phyloP scores from a whole-genome alignment of 2,113 vertebrate genomes.

The Erinaceus europaeus region DNA sequence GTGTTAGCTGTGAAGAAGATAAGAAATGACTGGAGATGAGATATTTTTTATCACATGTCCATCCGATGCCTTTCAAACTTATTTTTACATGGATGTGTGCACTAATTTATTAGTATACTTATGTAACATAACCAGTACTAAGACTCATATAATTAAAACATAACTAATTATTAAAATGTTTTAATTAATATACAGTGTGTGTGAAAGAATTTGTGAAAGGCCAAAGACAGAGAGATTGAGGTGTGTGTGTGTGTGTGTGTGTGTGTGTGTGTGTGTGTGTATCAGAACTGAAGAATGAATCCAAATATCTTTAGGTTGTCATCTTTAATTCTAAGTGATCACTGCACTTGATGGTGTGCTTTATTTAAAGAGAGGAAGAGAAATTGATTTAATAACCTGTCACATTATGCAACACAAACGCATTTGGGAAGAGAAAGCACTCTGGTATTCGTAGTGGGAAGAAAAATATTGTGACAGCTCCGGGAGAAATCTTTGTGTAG shows the following conservation, averaged over 20 bases:
- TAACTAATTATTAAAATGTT: neutral
- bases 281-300: constrained; percentile 24
- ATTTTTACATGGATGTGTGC: neutral
- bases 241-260: neutral
- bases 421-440: constrained; percentile 52
- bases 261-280: neutral
- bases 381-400: constrained; percentile 74
- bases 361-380: constrained; percentile 69
- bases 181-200: neutral
- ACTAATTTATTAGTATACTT: neutral
- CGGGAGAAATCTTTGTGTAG: constrained; percentile 18
- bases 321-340: constrained; percentile 66
- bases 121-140: neutral
- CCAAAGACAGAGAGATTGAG: too few relatives aligned
- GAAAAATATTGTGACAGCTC: constrained; percentile 76
- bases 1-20: neutral
- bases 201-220: too few relatives aligned
- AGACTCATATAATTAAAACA: neutral
- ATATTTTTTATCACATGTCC: neutral
- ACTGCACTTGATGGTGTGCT: constrained; percentile 13
- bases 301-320: constrained; percentile 50
- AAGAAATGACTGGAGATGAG: neutral
- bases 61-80: neutral
- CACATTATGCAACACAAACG: constrained; percentile 70
- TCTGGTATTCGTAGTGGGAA: constrained; percentile 61